These are phyloP conservation scores for Eupithecia centaureata DNA, from an alignment of 2,888 invertebrate genomes.

Conservation along the genomic window DNA sequence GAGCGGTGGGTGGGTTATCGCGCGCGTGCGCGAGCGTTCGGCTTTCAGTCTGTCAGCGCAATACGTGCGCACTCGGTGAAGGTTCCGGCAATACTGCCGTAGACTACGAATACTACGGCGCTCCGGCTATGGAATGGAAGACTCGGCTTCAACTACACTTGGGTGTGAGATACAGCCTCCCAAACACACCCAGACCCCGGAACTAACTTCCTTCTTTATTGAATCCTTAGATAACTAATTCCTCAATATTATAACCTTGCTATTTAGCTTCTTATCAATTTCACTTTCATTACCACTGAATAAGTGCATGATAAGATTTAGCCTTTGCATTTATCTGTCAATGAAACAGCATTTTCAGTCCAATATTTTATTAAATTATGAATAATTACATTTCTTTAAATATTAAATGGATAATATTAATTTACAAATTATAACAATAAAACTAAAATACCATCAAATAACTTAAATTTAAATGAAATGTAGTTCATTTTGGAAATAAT, in stretches of 20 bases:
- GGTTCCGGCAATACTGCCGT: slow-evolving; percentile 66
- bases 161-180: slow-evolving; percentile 37
- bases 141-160: neutral
- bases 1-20: slow-evolving; percentile 63
- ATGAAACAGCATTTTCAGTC: slow-evolving; percentile 54
- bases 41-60: slow-evolving; percentile 46
- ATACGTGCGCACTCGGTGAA: slow-evolving; percentile 55
- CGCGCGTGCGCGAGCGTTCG: slow-evolving; percentile 71
- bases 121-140: neutral
- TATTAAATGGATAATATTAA: slow-evolving; percentile 25
- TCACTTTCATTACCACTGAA: slow-evolving; percentile 38
- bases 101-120: neutral
- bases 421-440: slow-evolving; percentile 3
- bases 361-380: slow-evolving; percentile 52
- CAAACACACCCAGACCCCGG: slow-evolving; percentile 45
- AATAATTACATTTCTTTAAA: slow-evolving; percentile 46
- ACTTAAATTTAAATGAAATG: slow-evolving; percentile 9
- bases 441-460: neutral
- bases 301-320: slow-evolving; percentile 38
- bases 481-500: slow-evolving; percentile 1
- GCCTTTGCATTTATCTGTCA: slow-evolving; percentile 41
- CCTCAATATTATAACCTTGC: slow-evolving; percentile 18
- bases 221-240: slow-evolving; percentile 29
- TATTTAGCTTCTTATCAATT: slow-evolving; percentile 28
- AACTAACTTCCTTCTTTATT: slow-evolving; percentile 53